phyloP scores from a whole-genome alignment of 2,888 invertebrate genomes.

The Entomobrya proxima region DNA sequence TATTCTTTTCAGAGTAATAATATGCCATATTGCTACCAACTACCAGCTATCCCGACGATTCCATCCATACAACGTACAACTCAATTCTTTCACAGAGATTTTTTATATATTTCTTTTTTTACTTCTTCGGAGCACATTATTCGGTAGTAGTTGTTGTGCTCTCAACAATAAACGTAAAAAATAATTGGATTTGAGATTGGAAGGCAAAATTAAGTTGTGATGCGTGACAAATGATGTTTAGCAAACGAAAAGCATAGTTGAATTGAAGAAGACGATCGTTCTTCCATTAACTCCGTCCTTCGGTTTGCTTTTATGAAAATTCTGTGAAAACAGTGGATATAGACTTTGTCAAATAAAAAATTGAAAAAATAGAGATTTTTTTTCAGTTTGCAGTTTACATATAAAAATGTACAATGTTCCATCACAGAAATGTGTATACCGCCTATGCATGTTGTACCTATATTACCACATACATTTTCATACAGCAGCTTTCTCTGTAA shows the following conservation, averaged over 20 bases:
- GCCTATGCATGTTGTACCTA: too few relatives aligned
- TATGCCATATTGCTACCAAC: constrained; percentile 32
- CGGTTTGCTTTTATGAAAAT: constrained; percentile 19
- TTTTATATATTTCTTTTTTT: constrained; percentile 49
- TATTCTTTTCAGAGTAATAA: constrained; percentile 48
- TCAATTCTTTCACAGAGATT: constrained; percentile 57
- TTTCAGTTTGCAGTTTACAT: too few relatives aligned
- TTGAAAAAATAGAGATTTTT: too few relatives aligned
- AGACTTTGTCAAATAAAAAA: neutral
- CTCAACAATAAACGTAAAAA: constrained; percentile 72
- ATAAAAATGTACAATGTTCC: too few relatives aligned
- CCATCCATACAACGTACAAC: constrained; percentile 57
- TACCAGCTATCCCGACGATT: constrained; percentile 4
- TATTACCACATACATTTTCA: too few relatives aligned
- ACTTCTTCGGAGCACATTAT: constrained; percentile 52
- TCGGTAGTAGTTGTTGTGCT: constrained; percentile 60
- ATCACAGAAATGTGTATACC: too few relatives aligned
- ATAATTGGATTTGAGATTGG: constrained; percentile 74
- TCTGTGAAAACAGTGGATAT: neutral
- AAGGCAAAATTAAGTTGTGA: constrained; percentile 74
- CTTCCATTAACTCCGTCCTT: constrained; percentile 44
- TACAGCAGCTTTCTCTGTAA: too few relatives aligned
- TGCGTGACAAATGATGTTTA: constrained; percentile 74
- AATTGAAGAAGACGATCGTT: constrained; percentile 37
- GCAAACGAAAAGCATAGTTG: constrained; percentile 42